A percentile compares a stretch with the other conserved stretches of the same genome.
Evolutionary conservation across 2,888 invertebrate species (phyloP).

Genomic region (Diplazon laetatorius): DNA sequence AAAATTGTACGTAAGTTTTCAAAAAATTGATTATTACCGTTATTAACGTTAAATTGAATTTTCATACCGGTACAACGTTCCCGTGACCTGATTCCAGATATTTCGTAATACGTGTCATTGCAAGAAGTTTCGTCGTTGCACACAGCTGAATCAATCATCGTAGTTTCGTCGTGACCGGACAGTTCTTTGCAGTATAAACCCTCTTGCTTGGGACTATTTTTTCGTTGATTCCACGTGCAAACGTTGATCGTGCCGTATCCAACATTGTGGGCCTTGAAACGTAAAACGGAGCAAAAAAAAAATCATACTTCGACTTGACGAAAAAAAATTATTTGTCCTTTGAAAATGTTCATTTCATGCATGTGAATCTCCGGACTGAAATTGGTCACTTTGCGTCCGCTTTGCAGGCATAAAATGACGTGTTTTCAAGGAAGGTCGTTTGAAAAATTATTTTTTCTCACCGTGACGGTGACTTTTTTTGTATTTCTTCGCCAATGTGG

Average conservation of each 20-base stretch:
- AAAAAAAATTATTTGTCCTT: too few species aligned
- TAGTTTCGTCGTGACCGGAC: slow-evolving; percentile 68
- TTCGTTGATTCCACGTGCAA: slow-evolving; percentile 72
- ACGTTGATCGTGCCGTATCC: slow-evolving; percentile 74
- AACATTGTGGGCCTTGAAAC: slow-evolving; percentile 70
- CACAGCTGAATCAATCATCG: slow-evolving; percentile 65
- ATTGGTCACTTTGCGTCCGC: too few species aligned
- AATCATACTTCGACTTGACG: too few species aligned
- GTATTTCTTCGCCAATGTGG: slow-evolving; percentile 71
- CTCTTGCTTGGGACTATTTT: slow-evolving; percentile 43
- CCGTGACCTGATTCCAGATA: slow-evolving; percentile 77
- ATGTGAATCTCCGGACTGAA: too few species aligned
- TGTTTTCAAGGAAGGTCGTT: too few species aligned
- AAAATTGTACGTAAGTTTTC: too few species aligned
- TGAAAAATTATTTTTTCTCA: too few species aligned
- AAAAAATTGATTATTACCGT: too few species aligned
- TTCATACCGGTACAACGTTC: slow-evolving; percentile 85
- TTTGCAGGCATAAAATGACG: too few species aligned
- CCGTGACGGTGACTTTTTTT: slow-evolving; percentile 69
- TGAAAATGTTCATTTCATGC: too few species aligned
- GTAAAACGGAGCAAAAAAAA: not conserved
- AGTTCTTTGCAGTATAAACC: slow-evolving; percentile 68
- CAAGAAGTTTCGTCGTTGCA: slow-evolving; percentile 66
- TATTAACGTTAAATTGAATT: not conserved
- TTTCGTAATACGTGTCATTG: slow-evolving; percentile 69